Evolutionary conservation across 2,113 vertebrate genomes (phyloP).

Genomic region (Zapus hudsonius): DNA sequence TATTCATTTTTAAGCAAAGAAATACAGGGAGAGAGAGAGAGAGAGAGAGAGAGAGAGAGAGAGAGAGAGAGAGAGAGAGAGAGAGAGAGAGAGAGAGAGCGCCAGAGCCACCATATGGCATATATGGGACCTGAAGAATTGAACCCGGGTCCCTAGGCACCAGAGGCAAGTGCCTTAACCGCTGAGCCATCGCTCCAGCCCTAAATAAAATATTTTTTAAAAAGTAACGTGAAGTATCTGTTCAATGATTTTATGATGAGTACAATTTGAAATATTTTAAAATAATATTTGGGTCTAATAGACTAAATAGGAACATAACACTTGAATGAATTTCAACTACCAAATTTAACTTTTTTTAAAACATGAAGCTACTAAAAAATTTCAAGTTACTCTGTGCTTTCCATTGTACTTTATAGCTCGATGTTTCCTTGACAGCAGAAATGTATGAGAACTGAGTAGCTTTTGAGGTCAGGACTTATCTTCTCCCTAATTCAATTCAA

Average conservation of each 20-base stretch:
- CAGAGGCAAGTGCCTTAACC: too few species aligned
- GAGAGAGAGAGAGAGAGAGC: too few species aligned
- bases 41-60: too few species aligned
- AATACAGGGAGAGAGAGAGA: too few species aligned
- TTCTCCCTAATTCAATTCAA: neutral
- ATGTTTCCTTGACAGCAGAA: neutral
- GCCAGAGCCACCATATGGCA: too few species aligned
- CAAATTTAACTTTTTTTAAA: neutral
- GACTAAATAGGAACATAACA: neutral
- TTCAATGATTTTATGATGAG: conserved; percentile 1
- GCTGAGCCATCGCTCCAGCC: too few species aligned
- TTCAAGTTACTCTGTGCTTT: neutral
- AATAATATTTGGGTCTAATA: too few species aligned
- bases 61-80: too few species aligned
- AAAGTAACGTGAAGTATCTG: neutral
- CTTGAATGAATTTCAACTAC: neutral
- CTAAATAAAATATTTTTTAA: too few species aligned
- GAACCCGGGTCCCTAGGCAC: too few species aligned
- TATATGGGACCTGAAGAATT: too few species aligned
- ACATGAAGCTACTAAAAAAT: neutral
- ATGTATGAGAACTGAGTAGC: neutral
- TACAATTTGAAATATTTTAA: neutral
- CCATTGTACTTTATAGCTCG: neutral
- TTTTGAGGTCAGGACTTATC: neutral
- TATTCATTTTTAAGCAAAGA: too few species aligned